Base-by-base conservation (phyloP, 1,140 invertebrate genomes). In the Drosophila bocqueti region DNA sequence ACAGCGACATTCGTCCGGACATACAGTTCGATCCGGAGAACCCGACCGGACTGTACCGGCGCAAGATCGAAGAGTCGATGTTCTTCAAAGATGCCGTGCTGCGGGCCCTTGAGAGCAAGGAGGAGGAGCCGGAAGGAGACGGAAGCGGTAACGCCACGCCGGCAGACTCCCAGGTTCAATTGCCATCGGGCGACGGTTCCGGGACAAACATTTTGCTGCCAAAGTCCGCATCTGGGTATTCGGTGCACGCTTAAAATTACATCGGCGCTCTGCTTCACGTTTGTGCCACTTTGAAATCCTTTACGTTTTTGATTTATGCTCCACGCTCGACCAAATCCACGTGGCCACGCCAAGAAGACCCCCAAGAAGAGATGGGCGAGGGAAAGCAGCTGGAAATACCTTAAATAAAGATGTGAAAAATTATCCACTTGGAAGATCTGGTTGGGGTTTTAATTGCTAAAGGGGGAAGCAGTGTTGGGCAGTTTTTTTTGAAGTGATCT, bases 291-390 rank as follows among this genome's bases (percentile, higher is more conserved):
- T 73, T 45, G 4, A 43, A 73, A 73, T 50, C 38, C 38, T 24
- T 81, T 85, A 61, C 61, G 50, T 54, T 58, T 78, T 63, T 89
- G 84, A 89, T 89, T 89, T 89, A 89, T 90, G 81, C 24, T 60
- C 38, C 59, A 69, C 69, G 78, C 81, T 79, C 63, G 49, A 90
- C 69, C 76, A 74, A 90, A 61, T 81, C 83, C 60, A 71, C 75
- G 36, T 76, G 81, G 65, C 72, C 77, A 68, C 40, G 59, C n/a
- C 49, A 45, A 67, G 38, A 45, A 38, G 26, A 10, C 5, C 29
- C 7, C 24, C 24, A 24, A 38, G 6, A 58, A 58, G 75, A 43
- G 57, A 15, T 77, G 75, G 43, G 40, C 24, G 9, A 40, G 18
- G 52, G 38, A 50, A 50, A 61, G 45, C 34, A 62, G 75, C 64